Evolutionary conservation across 2,797 vertebrate species (phyloP), one percentile per base, ranked within the genome.

Genomic region (Adelosebastes latens): DNA sequence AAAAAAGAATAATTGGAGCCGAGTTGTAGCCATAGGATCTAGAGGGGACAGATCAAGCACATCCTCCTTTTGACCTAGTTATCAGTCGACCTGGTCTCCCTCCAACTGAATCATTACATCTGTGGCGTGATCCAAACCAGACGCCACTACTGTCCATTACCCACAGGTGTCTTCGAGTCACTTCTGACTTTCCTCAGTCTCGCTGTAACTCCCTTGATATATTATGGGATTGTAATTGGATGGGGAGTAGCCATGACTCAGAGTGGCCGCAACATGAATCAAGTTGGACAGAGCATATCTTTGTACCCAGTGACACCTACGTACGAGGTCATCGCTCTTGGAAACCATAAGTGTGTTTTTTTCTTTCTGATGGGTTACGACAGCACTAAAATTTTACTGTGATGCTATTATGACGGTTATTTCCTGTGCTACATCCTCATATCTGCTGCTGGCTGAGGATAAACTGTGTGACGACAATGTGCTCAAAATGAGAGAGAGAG

Each of bases 141-240:
- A 92, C 81, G 75, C 78, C 92, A 88, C 83, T 20, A 77, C 84
- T 88, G 89, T 89, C 89, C 87, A 86, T 92, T 93, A 92, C 92
- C 92, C 91, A 92, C 94, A 94, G 92, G 94, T 94, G 93, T 95
- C 87, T 92, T 73, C 80, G 75, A 89, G 86, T 93, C 89, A 91
- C 83, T 89, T 84, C 86, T 88, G 93, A 93, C 88, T 87, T 80
- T 77, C 71, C 80, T 86, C 84, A 67, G 86, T 83, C 77, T 83
- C 32, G 77, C 92, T 81, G 75, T 84, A 82, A 87, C 87, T 93
- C 93, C 93, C 93, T 80, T 88, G 95, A 92, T 84, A 89, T 94
- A 96, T 96, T 97, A 96, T 95, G 75, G 83, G 87, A 94, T 93
- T 81, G 94, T 94, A 96, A 95, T 95, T 96, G 95, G 91, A 95